Evolutionary conservation across 1,140 invertebrate species (phyloP), one percentile per base, ranked within the genome.

Genomic region (Drosophila triauraria): DNA sequence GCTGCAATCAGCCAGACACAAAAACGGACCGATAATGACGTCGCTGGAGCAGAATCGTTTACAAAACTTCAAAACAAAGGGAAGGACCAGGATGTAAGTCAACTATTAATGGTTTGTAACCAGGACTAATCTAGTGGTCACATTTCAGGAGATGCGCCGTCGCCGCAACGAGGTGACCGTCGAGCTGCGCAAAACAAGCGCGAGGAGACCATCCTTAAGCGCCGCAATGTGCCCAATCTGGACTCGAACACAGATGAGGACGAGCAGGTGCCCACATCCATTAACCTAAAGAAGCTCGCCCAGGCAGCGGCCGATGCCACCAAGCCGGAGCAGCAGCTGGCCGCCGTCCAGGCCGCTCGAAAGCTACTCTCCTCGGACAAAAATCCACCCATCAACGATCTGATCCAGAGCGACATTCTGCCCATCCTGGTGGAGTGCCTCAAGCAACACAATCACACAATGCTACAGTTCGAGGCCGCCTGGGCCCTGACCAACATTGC

Each of bases 401-500:
- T 99, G 56, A 99, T 99, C 79, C 94, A 96, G 27, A 97, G 97
- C 93, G 98, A 97, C 53, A 98, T 99, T 92, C 95, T 99, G 71
- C 98, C 98, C 53, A 96, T 98, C 86, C 95, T 99, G 80, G 98
- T 99, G 43, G 94, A 95, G 74, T 99, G 98, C 94, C 94, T 99
- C 46, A 95, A 96, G 80, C 94, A 96, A 82, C 95, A 97, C 82
- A 96, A 98, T 92, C 98, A 98, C 93, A 97, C 98, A 47, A 96
- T 96, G 59, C 94, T 99, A 70, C 99, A 99, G 93, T 99, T 99
- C 93, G 99, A 99, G 94, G 98, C 99, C 70, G 98, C 99, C 15
- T 99, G 99, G 99, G 99, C 99, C 51, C 94, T 99, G 68, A 99
- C 99, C 77, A 99, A 99, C 92, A 99, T 99, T 91, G 99, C 99